Evolutionary conservation across 2,797 vertebrate genomes (phyloP).

Genomic region (Pseudochaenichthys georgianus): DNA sequence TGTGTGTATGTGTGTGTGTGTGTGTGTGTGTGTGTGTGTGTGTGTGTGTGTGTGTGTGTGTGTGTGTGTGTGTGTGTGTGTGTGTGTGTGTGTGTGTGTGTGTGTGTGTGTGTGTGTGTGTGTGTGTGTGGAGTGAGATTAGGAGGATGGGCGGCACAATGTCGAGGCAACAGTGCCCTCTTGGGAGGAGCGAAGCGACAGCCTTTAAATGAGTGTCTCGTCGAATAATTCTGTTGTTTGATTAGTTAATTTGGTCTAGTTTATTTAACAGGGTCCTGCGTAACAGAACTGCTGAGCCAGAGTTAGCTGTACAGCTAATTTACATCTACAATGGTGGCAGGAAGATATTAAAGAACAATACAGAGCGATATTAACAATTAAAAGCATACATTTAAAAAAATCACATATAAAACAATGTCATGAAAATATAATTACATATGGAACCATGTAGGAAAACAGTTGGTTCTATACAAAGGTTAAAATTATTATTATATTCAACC

Average conservation of each 20-base stretch:
- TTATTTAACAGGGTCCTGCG: no score
- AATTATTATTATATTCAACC: not conserved
- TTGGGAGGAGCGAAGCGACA: conserved; percentile 33
- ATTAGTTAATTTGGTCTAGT: not conserved
- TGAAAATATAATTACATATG: no score
- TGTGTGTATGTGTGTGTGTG: conserved; percentile 9
- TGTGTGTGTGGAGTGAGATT: not conserved
- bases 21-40: conserved; percentile 12
- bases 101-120: conserved; percentile 5
- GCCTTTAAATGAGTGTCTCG: conserved; percentile 7
- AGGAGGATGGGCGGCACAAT: conserved; percentile 17
- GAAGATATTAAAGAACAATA: no score
- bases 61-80: no score
- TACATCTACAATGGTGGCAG: no score
- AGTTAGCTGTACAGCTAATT: no score
- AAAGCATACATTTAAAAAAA: not conserved
- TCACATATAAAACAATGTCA: not conserved
- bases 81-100: conserved; percentile 4
- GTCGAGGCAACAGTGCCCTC: conserved; percentile 67
- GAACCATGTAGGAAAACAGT: no score
- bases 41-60: conserved; percentile 2
- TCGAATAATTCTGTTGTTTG: conserved; percentile 8
- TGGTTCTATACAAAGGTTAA: no score
- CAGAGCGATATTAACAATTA: not conserved
- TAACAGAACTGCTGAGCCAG: no score